Conservation (phyloP, 1,140 invertebrate genomes). For the Hormaphis cornu region DNA sequence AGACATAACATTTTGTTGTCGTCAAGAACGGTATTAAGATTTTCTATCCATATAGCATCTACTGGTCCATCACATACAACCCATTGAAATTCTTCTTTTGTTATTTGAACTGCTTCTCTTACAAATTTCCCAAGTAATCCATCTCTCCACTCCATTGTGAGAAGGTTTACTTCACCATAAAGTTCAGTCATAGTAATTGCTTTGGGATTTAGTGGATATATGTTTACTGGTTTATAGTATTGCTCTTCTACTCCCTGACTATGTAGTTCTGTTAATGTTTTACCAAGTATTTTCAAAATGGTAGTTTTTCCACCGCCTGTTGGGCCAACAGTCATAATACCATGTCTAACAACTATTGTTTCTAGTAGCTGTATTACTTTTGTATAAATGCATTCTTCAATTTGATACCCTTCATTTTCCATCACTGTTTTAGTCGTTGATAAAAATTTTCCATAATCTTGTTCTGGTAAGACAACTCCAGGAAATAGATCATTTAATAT, state of each 20-base stretch:
- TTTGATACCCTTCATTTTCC: constrained; percentile 49
- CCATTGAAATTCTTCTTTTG: constrained; percentile 61
- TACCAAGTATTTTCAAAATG: constrained; percentile 52
- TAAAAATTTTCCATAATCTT: constrained; percentile 66
- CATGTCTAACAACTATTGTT: constrained; percentile 85
- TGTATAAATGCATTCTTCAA: constrained; percentile 48
- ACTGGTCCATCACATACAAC: constrained; percentile 83
- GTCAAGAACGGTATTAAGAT: constrained; percentile 86
- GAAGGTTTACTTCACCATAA: constrained; percentile 75
- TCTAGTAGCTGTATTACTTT: constrained; percentile 63
- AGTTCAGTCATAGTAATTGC: constrained; percentile 78
- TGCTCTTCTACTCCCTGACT: constrained; percentile 48
- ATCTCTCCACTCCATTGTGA: constrained; percentile 82
- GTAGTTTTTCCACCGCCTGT: constrained; percentile 72
- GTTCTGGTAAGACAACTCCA: constrained; percentile 62
- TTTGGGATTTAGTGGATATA: constrained; percentile 76
- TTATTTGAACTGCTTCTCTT: constrained; percentile 56
- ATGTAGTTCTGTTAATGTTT: constrained; percentile 53
- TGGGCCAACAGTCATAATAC: constrained; percentile 86
- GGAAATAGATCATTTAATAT: constrained; percentile 86
- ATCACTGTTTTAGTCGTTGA: constrained; percentile 46
- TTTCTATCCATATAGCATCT: constrained; percentile 91
- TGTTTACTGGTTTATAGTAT: constrained; percentile 54
- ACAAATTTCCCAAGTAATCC: constrained; percentile 67
- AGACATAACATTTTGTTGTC: constrained; percentile 89